A percentile compares a stretch with the other conserved stretches of the same genome.
These are phyloP conservation scores for Equus przewalskii DNA, from an alignment of 2,113 vertebrate genomes.

Conservation along the genomic window DNA sequence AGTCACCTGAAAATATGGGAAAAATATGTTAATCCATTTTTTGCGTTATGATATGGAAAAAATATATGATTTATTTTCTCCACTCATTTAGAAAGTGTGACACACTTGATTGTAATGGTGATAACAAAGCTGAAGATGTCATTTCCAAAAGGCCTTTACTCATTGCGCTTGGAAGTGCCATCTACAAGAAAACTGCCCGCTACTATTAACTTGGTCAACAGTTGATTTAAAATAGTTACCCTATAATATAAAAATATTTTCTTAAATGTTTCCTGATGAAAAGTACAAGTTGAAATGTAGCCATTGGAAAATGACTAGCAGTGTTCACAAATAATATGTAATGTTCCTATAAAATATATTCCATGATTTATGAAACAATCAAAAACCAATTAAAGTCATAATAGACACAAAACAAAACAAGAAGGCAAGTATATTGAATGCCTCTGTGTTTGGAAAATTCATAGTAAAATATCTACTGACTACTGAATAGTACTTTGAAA, in stretches of 20 bases:
- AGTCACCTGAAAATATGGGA: neutral
- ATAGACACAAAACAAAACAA: neutral
- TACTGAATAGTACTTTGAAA: neutral
- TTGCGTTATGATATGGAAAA: neutral
- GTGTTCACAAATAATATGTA: neutral
- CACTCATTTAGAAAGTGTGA: neutral
- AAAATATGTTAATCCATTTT: neutral
- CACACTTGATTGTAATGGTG: neutral
- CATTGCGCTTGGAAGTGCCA: neutral
- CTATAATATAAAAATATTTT: slow-evolving; percentile 20
- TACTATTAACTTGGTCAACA: neutral
- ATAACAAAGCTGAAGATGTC: neutral
- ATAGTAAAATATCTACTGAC: neutral
- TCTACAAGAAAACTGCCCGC: neutral
- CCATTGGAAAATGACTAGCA: neutral
- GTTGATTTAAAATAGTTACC: neutral
- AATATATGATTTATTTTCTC: neutral
- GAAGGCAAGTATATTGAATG: neutral
- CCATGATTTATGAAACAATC: neutral
- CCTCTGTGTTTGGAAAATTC: neutral
- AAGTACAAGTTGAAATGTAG: neutral
- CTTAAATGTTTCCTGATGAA: slow-evolving; percentile 17
- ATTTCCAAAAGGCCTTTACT: neutral
- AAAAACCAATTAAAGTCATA: neutral
- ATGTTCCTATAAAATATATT: neutral